Evolutionary conservation across 2,113 vertebrate species (phyloP).

Genomic region (Lasiurus cinereus): DNA sequence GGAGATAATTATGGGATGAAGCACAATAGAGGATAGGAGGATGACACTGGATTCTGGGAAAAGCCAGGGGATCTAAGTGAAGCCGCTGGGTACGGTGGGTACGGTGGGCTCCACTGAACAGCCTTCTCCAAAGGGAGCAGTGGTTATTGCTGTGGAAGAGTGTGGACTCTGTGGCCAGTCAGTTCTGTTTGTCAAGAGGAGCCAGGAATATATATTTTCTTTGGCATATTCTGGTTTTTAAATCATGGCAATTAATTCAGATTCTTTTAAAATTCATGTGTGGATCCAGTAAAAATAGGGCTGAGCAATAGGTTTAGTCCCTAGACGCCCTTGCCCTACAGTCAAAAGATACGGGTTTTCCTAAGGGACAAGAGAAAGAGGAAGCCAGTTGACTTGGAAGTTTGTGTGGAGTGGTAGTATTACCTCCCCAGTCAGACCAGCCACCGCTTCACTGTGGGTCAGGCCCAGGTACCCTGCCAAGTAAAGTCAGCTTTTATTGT

Average conservation of each 20-base stretch:
- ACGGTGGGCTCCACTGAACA: neutral
- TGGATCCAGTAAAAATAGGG: neutral
- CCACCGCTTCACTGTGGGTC: neutral
- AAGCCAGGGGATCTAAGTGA: neutral
- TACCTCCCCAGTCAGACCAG: neutral
- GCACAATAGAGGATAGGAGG: neutral
- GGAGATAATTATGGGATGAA: neutral
- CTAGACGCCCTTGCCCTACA: neutral
- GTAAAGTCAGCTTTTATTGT: neutral
- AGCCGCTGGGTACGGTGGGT: neutral
- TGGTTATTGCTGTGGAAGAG: neutral
- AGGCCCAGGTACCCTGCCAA: neutral
- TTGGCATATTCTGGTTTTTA: neutral
- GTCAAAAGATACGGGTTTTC: neutral
- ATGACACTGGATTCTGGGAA: neutral
- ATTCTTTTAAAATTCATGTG: neutral
- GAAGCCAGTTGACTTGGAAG: neutral
- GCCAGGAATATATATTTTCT: neutral
- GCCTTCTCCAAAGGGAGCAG: neutral
- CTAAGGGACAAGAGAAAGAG: neutral
- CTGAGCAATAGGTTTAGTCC: neutral
- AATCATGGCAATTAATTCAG: neutral
- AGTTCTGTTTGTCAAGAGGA: neutral
- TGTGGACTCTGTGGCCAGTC: neutral
- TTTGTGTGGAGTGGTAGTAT: neutral